Conservation (phyloP, 2,888 invertebrate species). For the Alcis repandata region DNA sequence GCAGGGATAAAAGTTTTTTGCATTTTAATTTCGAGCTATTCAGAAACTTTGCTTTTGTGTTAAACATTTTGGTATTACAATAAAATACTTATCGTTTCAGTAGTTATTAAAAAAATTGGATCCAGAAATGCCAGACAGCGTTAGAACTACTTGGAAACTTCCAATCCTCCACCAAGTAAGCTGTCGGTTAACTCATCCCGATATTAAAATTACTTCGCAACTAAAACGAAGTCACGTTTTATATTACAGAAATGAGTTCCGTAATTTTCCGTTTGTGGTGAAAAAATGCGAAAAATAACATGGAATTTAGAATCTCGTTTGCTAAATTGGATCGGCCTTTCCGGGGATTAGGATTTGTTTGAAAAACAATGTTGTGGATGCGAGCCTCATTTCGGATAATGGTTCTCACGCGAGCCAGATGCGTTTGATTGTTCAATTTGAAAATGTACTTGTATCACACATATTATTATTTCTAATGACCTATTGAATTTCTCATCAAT, state of each 20-base stretch:
- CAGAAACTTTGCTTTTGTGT: too few species aligned
- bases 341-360: conserved; percentile 43
- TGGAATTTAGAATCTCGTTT: conserved; percentile 49
- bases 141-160: background rate
- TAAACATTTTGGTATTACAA: too few species aligned
- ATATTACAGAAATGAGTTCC: conserved; percentile 60
- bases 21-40: too few species aligned
- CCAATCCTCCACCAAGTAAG: background rate
- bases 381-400: conserved; percentile 18
- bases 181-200: conserved; percentile 32
- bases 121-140: too few species aligned
- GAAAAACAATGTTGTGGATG: conserved; percentile 44
- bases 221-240: conserved; percentile 65
- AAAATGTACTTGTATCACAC: too few species aligned
- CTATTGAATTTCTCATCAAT: background rate
- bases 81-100: too few species aligned
- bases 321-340: conserved; percentile 47
- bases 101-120: too few species aligned
- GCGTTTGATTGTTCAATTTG: background rate
- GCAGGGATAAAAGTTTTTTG: too few species aligned
- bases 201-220: conserved; percentile 54
- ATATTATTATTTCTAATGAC: too few species aligned
- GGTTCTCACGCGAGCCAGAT: conserved; percentile 18
- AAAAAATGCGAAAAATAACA: conserved; percentile 37
- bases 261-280: conserved; percentile 39